Conservation (phyloP, 1,140 invertebrate species). For the Zaprionus vittiger region DNA sequence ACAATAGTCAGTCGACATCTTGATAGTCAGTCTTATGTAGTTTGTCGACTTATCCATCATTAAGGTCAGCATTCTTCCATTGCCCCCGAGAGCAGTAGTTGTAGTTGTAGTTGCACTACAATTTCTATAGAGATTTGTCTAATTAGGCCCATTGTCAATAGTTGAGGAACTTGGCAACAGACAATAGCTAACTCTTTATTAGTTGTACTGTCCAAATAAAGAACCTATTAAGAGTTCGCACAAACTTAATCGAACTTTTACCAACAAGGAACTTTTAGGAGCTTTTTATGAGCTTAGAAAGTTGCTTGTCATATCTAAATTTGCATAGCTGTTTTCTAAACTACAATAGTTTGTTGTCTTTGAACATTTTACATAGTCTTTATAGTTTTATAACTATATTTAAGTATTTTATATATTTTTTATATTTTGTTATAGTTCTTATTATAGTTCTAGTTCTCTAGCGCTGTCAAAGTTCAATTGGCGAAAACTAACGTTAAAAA, state of each 20-base stretch:
- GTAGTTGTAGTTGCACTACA: neutral
- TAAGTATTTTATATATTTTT: neutral
- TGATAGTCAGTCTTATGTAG: slow-evolving; percentile 11
- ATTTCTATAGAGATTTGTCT: slow-evolving; percentile 1
- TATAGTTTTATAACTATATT: neutral
- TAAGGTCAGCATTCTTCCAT: slow-evolving; percentile 56
- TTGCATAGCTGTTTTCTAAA: neutral
- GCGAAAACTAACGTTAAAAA: slow-evolving; percentile 7
- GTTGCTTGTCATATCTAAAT: neutral
- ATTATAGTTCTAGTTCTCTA: neutral
- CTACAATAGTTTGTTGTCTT: too few relatives aligned
- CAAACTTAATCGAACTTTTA: neutral
- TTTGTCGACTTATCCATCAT: slow-evolving; percentile 53
- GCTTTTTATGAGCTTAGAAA: slow-evolving; percentile 4
- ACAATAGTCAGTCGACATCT: slow-evolving; percentile 8
- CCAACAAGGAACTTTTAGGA: neutral
- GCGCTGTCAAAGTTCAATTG: slow-evolving; percentile 32
- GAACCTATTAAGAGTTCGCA: neutral
- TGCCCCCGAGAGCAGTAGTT: neutral
- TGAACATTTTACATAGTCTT: too few relatives aligned
- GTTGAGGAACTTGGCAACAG: neutral
- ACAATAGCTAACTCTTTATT: neutral
- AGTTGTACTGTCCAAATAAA: neutral
- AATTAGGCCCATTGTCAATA: neutral
- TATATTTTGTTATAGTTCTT: neutral